Conservation (phyloP, 2,888 invertebrate genomes). For the Caenorhabditis sp. region DNA sequence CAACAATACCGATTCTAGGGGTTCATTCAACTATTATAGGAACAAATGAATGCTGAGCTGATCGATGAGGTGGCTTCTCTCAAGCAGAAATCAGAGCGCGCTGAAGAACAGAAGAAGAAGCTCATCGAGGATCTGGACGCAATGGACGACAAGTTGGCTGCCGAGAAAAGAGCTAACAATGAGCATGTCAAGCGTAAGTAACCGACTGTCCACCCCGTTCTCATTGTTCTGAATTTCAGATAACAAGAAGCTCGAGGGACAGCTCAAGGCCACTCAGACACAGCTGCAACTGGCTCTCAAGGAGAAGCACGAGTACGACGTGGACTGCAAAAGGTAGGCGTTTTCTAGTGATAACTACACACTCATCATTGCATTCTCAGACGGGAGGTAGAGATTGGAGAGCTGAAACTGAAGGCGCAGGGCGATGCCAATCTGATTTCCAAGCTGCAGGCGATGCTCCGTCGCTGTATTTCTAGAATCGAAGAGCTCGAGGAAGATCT, state of each 20-base stretch:
- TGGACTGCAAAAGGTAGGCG: slow-evolving; percentile 87
- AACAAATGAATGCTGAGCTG: slow-evolving; percentile 68
- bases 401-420: slow-evolving; percentile 90
- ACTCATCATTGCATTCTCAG: slow-evolving; percentile 57
- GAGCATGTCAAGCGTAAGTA: slow-evolving; percentile 64
- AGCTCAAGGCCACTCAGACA: slow-evolving; percentile 97
- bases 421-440: slow-evolving; percentile 97
- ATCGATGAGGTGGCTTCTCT: slow-evolving; percentile 66
- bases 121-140: slow-evolving; percentile 63
- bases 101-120: slow-evolving; percentile 63
- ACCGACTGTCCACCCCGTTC: neutral
- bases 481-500: slow-evolving; percentile 99
- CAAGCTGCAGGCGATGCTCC: slow-evolving; percentile 85
- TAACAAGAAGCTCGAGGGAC: slow-evolving; percentile 93
- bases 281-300: slow-evolving; percentile 95
- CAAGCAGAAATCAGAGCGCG: slow-evolving; percentile 58
- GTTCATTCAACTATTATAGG: slow-evolving; percentile 42
- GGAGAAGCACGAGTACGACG: slow-evolving; percentile 96
- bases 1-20: too few relatives aligned
- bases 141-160: slow-evolving; percentile 64
- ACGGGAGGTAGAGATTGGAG: slow-evolving; percentile 97
- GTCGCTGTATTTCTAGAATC: slow-evolving; percentile 82
- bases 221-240: slow-evolving; percentile 36
- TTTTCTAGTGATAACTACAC: too few relatives aligned
- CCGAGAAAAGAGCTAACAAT: slow-evolving; percentile 69